phyloP scores from a whole-genome alignment of 2,113 vertebrate species.

The Megaceryle torquata region DNA sequence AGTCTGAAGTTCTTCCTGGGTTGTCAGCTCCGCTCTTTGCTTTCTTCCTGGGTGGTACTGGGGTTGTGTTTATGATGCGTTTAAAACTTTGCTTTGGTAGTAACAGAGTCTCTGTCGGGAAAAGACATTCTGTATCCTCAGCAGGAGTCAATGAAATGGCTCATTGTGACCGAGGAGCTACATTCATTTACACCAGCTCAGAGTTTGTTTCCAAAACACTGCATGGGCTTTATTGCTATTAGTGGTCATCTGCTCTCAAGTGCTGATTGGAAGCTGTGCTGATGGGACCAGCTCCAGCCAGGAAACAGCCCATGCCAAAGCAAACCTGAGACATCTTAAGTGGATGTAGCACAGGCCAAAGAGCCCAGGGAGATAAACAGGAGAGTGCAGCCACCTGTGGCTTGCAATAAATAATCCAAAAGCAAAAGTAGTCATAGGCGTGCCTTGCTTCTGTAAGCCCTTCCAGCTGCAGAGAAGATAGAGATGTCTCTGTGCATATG shows the following conservation, averaged over 20 bases:
- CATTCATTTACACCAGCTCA: background rate
- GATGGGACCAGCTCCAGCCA: slow-evolving; percentile 52
- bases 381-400: slow-evolving; percentile 60
- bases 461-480: background rate
- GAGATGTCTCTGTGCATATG: background rate
- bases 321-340: slow-evolving; percentile 39
- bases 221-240: slow-evolving; percentile 15
- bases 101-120: background rate
- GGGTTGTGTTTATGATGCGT: background rate
- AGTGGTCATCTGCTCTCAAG: slow-evolving; percentile 13
- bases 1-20: background rate
- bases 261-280: background rate
- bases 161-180: background rate
- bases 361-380: slow-evolving; percentile 43
- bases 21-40: background rate
- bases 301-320: slow-evolving; percentile 69
- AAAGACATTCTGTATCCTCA: background rate
- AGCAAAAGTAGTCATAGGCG: slow-evolving; percentile 43
- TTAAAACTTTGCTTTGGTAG: background rate
- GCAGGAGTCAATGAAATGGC: background rate
- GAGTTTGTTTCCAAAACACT: slow-evolving; percentile 18
- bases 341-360: slow-evolving; percentile 11
- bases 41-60: background rate
- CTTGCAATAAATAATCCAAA: slow-evolving; percentile 39
- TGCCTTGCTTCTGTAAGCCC: background rate